phyloP scores from a whole-genome alignment of 2,888 invertebrate genomes.

The Tenthredo notha region DNA sequence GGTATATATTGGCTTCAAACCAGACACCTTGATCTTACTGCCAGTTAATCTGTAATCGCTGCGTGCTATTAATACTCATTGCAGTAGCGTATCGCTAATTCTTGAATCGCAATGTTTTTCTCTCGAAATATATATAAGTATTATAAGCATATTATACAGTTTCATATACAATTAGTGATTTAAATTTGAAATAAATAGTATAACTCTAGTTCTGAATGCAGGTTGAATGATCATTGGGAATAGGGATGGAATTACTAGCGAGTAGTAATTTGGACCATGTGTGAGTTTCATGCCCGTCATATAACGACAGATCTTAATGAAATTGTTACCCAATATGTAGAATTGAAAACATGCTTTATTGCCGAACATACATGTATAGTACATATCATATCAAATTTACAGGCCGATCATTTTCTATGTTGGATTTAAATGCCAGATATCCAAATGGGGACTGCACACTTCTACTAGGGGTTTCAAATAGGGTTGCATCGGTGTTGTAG shows the following conservation, averaged over 20 bases:
- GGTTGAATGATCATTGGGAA: too few relatives aligned
- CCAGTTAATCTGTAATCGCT: background rate
- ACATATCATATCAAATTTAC: background rate
- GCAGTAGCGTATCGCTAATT: too few relatives aligned
- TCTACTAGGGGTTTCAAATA: background rate
- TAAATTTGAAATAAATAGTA: too few relatives aligned
- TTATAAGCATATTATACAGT: too few relatives aligned
- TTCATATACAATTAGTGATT: too few relatives aligned
- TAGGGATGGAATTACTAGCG: too few relatives aligned
- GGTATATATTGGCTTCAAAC: background rate
- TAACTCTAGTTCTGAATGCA: too few relatives aligned
- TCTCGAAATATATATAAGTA: too few relatives aligned
- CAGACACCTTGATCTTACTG: background rate
- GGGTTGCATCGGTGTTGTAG: background rate
- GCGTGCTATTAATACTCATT: background rate
- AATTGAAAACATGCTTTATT: background rate
- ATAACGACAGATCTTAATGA: background rate
- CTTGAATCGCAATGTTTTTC: too few relatives aligned
- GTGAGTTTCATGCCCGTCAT: too few relatives aligned
- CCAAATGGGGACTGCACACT: background rate
- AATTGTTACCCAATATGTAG: background rate
- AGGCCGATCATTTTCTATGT: background rate
- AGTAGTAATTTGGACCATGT: too few relatives aligned
- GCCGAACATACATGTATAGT: background rate
- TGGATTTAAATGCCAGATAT: background rate